Evolutionary conservation across 2,113 vertebrate species (phyloP).

Genomic region (Drymodes brunneopygia): DNA sequence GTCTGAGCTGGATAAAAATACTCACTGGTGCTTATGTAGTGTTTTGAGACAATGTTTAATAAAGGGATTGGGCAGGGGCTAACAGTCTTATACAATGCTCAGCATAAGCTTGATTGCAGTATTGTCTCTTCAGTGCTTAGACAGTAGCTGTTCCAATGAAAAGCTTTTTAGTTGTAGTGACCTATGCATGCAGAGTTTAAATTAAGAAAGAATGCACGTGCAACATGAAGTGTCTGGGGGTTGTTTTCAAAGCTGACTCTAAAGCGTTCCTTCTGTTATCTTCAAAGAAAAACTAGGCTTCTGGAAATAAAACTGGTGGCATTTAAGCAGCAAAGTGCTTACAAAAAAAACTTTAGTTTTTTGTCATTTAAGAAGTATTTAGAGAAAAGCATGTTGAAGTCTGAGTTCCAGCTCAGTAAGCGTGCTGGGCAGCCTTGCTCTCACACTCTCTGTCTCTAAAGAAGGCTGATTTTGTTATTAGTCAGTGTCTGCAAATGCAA

Average conservation of each 20-base stretch:
- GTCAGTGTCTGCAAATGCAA: not conserved
- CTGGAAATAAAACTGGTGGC: not conserved
- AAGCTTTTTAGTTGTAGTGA: not conserved
- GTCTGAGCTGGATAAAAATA: not conserved
- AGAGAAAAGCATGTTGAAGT: not conserved
- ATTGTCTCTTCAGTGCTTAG: not conserved
- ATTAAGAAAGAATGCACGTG: not conserved
- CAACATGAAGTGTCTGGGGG: not conserved
- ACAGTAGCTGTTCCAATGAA: not conserved
- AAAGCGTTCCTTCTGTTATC: not conserved
- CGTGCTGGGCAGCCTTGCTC: not conserved
- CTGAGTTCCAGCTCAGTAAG: not conserved
- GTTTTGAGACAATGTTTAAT: conserved; percentile 7
- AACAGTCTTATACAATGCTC: not conserved
- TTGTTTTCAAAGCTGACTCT: not conserved
- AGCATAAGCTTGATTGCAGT: not conserved
- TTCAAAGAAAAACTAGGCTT: not conserved
- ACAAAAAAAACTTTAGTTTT: not conserved
- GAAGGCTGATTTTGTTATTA: not conserved
- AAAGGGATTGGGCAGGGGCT: not conserved
- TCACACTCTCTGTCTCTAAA: not conserved
- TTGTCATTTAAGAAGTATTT: not conserved
- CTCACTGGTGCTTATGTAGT: not conserved
- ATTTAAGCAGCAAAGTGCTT: not conserved
- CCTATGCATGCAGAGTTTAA: not conserved